Evolutionary conservation across 92 coral and sea anemone genomes (phyloP).

Genomic region (Muricea muricata): DNA sequence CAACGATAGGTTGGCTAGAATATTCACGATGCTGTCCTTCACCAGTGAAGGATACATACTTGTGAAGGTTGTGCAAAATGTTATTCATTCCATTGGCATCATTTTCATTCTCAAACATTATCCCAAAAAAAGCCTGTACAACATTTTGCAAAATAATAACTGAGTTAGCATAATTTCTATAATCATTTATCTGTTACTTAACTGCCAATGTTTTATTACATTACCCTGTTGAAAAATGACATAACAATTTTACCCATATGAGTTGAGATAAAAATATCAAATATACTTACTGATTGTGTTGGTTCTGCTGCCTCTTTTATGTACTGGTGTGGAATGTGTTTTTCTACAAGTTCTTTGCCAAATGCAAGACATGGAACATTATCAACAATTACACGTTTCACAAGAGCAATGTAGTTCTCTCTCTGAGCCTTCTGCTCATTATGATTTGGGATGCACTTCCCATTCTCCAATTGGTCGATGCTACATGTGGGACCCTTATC

Average conservation of each 20-base stretch:
- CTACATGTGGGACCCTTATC: not conserved
- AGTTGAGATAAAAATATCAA: no score
- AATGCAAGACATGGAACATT: constrained; percentile 49
- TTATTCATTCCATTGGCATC: constrained; percentile 72
- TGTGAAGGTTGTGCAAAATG: constrained; percentile 58
- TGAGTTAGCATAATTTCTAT: not conserved
- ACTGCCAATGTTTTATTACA: no score
- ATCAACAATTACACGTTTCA: constrained; percentile 10
- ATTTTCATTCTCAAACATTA: constrained; percentile 73
- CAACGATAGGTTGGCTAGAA: constrained; percentile 68
- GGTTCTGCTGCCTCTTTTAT: constrained; percentile 51
- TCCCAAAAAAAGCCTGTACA: constrained; percentile 71
- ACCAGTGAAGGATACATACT: constrained; percentile 68
- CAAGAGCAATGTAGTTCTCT: constrained; percentile 8
- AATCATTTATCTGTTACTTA: not conserved
- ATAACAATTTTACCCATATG: not conserved
- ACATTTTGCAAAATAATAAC: not conserved
- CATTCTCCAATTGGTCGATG: not conserved
- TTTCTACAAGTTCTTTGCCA: constrained; percentile 32
- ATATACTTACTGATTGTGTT: constrained; percentile 35
- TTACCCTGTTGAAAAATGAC: not conserved
- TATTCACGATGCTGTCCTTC: constrained; percentile 63
- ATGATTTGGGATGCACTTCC: not conserved
- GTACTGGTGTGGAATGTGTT: constrained; percentile 50
- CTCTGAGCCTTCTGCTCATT: not conserved